These are phyloP conservation scores for Tinea trinotella DNA, from an alignment of 2,888 invertebrate genomes.

Conservation along the genomic window DNA sequence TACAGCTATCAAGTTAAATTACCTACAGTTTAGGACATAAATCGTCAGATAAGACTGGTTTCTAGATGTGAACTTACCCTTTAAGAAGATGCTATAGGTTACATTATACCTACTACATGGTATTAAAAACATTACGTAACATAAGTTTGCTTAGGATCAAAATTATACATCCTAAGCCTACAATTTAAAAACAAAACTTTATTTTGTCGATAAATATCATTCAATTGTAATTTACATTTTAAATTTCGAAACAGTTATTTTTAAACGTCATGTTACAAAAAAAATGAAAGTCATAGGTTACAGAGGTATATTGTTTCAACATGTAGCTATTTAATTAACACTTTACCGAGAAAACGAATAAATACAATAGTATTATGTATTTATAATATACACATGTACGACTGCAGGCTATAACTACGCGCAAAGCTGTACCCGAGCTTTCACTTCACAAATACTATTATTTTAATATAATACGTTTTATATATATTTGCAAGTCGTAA, in stretches of 20 bases:
- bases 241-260: background rate
- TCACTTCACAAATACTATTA: background rate
- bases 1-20: slow-evolving; percentile 6
- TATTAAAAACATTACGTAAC: background rate
- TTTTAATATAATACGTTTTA: slow-evolving; percentile 1
- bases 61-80: slow-evolving; percentile 13
- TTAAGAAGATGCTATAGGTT: slow-evolving; percentile 10
- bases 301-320: background rate
- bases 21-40: slow-evolving; percentile 13
- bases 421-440: slow-evolving; percentile 3
- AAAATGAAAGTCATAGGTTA: background rate
- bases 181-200: too few relatives aligned
- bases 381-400: background rate
- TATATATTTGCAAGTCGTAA: too few relatives aligned
- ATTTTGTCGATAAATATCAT: too few relatives aligned
- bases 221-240: too few relatives aligned
- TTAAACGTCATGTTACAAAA: background rate
- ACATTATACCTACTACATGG: background rate
- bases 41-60: slow-evolving; percentile 11
- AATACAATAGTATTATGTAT: background rate
- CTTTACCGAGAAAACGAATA: background rate
- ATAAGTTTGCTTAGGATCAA: background rate
- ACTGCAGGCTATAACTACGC: background rate
- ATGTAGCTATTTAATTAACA: background rate
- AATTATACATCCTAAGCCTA: too few relatives aligned